Conservation (phyloP, 2,797 vertebrate species). For the Microchirus variegatus region DNA sequence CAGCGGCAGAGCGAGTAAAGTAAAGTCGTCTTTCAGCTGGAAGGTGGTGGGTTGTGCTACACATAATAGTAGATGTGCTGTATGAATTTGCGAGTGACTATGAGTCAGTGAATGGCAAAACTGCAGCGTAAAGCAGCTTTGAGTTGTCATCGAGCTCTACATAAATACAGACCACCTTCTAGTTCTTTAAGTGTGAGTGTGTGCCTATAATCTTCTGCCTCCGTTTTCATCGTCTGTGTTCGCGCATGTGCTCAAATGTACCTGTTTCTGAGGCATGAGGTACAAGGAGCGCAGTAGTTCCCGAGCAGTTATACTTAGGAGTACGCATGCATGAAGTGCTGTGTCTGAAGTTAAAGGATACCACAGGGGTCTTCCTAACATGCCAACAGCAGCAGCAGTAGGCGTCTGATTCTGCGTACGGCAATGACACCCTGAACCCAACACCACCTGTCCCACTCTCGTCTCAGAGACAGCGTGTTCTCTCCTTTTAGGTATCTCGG, state of each 20-base stretch:
- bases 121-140: too few species aligned
- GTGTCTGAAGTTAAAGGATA: slow-evolving; percentile 80
- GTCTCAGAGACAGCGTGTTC: slow-evolving; percentile 84
- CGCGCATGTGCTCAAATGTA: neutral
- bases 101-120: too few species aligned
- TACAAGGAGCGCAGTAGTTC: neutral
- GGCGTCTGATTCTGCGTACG: slow-evolving; percentile 72
- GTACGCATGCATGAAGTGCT: slow-evolving; percentile 71
- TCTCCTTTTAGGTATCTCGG: slow-evolving; percentile 87
- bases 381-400: slow-evolving; percentile 42
- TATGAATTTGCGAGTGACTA: too few species aligned
- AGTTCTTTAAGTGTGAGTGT: too few species aligned
- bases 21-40: too few species aligned
- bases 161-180: too few species aligned
- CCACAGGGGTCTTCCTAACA: slow-evolving; percentile 55
- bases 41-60: too few species aligned
- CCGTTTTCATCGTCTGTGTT: neutral
- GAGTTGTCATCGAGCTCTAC: too few species aligned
- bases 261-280: neutral
- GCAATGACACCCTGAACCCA: slow-evolving; percentile 66
- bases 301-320: slow-evolving; percentile 35
- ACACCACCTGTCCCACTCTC: slow-evolving; percentile 87
- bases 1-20: too few species aligned
- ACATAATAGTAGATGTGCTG: too few species aligned
- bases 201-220: too few species aligned